Evolutionary conservation across 2,113 vertebrate genomes (phyloP).

Genomic region (Saccopteryx bilineata): DNA sequence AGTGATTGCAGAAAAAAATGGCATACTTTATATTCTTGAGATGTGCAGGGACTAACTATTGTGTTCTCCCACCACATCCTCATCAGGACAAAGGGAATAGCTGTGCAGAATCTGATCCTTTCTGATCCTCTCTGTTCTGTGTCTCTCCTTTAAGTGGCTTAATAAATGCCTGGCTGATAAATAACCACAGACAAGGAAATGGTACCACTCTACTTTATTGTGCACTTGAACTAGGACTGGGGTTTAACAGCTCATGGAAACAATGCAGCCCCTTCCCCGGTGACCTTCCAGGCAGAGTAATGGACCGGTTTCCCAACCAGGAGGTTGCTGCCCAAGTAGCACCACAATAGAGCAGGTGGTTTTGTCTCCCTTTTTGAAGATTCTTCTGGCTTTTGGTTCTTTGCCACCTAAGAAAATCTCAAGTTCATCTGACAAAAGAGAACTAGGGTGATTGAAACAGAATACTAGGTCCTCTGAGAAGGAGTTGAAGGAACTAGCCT

Average conservation of each 20-base stretch:
- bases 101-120: neutral
- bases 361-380: neutral
- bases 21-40: neutral
- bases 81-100: neutral
- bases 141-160: neutral
- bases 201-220: neutral
- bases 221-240: neutral
- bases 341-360: neutral
- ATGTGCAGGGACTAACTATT: neutral
- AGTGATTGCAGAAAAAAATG: too few relatives aligned
- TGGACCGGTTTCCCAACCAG: neutral
- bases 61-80: neutral
- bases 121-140: neutral
- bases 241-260: neutral
- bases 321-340: neutral
- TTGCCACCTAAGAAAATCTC: neutral
- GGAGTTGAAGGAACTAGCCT: neutral
- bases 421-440: neutral
- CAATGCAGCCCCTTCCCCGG: accelerated
- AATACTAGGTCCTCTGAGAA: neutral
- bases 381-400: neutral
- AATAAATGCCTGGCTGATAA: neutral
- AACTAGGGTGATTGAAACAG: neutral
- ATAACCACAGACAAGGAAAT: neutral
- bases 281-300: accelerated